A percentile compares a stretch with the other conserved stretches of the same genome.
phyloP scores from a whole-genome alignment of 1,140 invertebrate species.

The Phocides pigmalion region DNA sequence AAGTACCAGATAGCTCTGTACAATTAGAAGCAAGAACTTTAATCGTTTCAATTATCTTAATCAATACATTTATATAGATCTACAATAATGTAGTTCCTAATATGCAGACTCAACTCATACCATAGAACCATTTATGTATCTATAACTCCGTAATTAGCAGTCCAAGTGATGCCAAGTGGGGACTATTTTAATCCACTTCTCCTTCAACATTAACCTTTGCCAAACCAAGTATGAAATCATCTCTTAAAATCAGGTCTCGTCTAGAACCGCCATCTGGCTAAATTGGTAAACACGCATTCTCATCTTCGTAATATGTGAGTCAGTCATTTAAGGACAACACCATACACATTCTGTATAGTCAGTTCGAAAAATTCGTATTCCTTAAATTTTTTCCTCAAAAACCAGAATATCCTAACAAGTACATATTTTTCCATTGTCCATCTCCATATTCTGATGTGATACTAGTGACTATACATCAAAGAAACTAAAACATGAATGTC shows the following conservation, averaged over 20 bases:
- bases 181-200: not conserved
- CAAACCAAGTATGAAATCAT: conserved; percentile 4
- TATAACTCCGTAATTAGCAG: not conserved
- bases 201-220: not conserved
- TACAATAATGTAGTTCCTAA: not conserved
- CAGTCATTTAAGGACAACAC: not conserved
- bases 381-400: no score
- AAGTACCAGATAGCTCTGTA: no score
- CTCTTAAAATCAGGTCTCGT: conserved; percentile 2
- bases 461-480: no score
- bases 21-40: no score
- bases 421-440: no score
- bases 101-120: conserved; percentile 8
- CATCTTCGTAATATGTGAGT: conserved; percentile 1
- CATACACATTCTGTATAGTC: no score
- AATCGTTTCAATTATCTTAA: no score
- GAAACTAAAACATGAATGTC: no score
- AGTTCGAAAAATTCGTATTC: no score
- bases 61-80: no score
- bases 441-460: no score
- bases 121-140: not conserved
- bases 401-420: no score
- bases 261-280: conserved; percentile 1
- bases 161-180: not conserved
- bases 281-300: conserved; percentile 2